A percentile compares a stretch with the other conserved stretches of the same genome.
phyloP scores from a whole-genome alignment of 2,797 vertebrate genomes.

The Xenentodon cancila region DNA sequence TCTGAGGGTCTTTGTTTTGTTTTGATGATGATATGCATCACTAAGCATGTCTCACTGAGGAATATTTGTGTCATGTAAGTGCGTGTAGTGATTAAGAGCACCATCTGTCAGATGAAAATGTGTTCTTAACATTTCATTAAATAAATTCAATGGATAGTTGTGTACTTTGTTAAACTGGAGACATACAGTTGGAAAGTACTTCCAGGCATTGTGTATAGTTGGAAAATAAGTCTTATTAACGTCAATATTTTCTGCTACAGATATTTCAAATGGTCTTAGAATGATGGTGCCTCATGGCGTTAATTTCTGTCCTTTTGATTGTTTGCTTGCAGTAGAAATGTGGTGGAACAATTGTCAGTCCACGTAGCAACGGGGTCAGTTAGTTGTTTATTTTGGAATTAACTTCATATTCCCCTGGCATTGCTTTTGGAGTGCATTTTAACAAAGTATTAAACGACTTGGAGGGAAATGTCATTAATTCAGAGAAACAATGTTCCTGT shows the following conservation, averaged over 20 bases:
- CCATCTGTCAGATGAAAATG: constrained; percentile 21
- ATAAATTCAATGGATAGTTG: no score
- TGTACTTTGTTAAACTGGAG: no score
- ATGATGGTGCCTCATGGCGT: constrained; percentile 51
- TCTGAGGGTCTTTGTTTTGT: constrained; percentile 63
- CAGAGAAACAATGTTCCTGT: constrained; percentile 21
- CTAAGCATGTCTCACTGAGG: constrained; percentile 45
- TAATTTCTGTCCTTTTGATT: constrained; percentile 46
- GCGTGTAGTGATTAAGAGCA: constrained; percentile 33
- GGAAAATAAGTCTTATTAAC: constrained; percentile 10
- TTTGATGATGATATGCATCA: constrained; percentile 42
- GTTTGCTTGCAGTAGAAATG: constrained; percentile 53
- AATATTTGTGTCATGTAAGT: constrained; percentile 41
- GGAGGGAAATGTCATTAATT: constrained; percentile 47
- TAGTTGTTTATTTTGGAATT: constrained; percentile 61
- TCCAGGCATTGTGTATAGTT: background rate
- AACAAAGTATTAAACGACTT: constrained; percentile 56
- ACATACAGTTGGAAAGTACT: no score
- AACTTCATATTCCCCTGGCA: constrained; percentile 48
- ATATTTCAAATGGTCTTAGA: constrained; percentile 31
- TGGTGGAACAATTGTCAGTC: constrained; percentile 64
- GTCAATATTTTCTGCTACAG: constrained; percentile 7
- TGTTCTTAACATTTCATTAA: constrained; percentile 4
- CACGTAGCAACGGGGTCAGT: constrained; percentile 40
- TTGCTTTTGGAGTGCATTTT: constrained; percentile 38